These are phyloP conservation scores for Heliconius melpomene DNA, from an alignment of 1,140 invertebrate genomes.

Conservation along the genomic window DNA sequence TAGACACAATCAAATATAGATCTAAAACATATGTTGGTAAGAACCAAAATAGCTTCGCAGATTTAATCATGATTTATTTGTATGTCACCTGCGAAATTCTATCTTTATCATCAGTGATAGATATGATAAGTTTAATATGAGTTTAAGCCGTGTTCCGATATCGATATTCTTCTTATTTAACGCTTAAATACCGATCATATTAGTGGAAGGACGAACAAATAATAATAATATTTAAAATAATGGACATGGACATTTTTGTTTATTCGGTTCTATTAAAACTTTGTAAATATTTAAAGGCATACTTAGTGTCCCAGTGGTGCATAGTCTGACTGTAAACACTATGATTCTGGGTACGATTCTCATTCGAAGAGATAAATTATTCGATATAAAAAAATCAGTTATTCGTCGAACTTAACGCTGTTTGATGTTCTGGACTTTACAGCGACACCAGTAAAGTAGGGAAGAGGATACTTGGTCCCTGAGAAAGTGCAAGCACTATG, in stretches of 20 bases:
- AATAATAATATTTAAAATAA: no score
- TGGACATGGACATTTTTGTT: background rate
- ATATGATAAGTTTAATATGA: constrained; percentile 18
- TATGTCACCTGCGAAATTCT: constrained; percentile 21
- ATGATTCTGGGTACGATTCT: no score
- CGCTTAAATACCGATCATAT: background rate
- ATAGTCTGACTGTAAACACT: no score
- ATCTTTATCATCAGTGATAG: constrained; percentile 17
- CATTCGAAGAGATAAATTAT: no score
- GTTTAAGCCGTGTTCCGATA: constrained; percentile 13
- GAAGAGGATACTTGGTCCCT: no score
- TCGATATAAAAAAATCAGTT: no score
- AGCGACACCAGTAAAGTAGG: no score
- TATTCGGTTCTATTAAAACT: background rate
- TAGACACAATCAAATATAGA: background rate
- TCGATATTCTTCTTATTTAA: constrained; percentile 21
- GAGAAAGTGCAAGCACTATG: no score
- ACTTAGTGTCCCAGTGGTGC: no score
- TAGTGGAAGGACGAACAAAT: background rate
- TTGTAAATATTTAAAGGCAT: no score
- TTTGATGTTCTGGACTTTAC: no score
- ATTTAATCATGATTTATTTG: constrained; percentile 13
- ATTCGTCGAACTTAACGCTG: no score
- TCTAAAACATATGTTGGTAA: background rate
- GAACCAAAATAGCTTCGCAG: constrained; percentile 2